Evolutionary conservation across 1,140 invertebrate species (phyloP), one percentile per base, ranked within the genome.

Genomic region (Probaryconus sp.): DNA sequence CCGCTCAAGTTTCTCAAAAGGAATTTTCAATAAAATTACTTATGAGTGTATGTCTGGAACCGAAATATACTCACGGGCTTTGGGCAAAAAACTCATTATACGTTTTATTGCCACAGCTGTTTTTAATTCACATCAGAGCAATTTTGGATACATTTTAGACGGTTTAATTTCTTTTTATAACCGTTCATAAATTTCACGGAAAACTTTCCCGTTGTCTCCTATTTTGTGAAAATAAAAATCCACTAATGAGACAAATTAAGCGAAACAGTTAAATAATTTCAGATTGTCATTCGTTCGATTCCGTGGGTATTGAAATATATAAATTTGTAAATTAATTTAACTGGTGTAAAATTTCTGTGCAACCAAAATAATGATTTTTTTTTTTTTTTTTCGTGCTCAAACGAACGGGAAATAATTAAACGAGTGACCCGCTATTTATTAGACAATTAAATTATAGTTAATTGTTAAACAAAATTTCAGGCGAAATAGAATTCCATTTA

Each of bases 1-100:
- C 56, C 55, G 51, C 26, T 70, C 24, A 55, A 72, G 58, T 63
- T 77, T 73, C 71, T 76, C 61, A 60, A 68, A 80, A 79, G 79
- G 61, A 79, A 79, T 71, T 3, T 56, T 61, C 56, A 63, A 70
- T 63, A 70, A 70, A 63, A 70, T 55, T 70, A 63, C 55, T 61
- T 69, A 55, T 56, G 56, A 63, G 10, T 31, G 40, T 48, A 26
- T 10, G 40, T 60, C 35, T 50, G 28, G 7, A 17, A 24, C 26
- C 24, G 16, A 61, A 40, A 48, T 24, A n/a, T 43, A 53, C 30
- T 28, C 16, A 14, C 2, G 10, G 14, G 42, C 31, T 47, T 60
- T 33, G 7, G 10, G 2, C 28, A n/a, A 30, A 47, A 18, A 47
- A 42, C n/a, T 3, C 7, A 4, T 24, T 7, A n/a, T n/a, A n/a